These are phyloP conservation scores for Eurois occulta DNA, from an alignment of 2,888 invertebrate species.

Conservation along the genomic window DNA sequence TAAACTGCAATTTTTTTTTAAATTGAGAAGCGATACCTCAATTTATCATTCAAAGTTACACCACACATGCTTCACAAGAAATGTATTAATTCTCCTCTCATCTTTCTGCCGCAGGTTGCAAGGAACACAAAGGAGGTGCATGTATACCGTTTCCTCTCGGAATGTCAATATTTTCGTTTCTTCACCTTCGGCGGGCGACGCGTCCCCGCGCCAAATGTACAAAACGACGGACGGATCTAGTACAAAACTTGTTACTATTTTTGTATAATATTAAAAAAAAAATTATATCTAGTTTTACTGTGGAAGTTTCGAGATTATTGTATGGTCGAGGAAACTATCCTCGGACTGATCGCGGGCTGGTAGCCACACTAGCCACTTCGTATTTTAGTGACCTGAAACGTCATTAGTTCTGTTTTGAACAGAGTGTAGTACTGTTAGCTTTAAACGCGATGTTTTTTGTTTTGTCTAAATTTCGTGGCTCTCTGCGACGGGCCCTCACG, in stretches of 20 bases:
- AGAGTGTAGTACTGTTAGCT: conserved; percentile 58
- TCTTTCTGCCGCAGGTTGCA: not conserved
- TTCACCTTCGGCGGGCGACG: conserved; percentile 68
- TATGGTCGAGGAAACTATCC: conserved; percentile 73
- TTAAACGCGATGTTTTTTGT: conserved; percentile 43
- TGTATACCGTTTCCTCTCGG: conserved; percentile 29
- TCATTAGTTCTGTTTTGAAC: conserved; percentile 60
- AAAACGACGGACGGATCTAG: conserved; percentile 87
- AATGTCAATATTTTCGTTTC: conserved; percentile 57
- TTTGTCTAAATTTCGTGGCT: conserved; percentile 43
- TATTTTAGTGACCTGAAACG: conserved; percentile 62
- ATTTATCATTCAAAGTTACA: not conserved
- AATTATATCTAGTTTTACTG: conserved; percentile 86
- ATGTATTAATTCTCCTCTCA: not conserved
- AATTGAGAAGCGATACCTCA: no score
- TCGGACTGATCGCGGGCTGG: conserved; percentile 37
- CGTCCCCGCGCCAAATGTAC: conserved; percentile 86
- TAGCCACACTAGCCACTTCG: conserved; percentile 23
- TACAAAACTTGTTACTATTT: conserved; percentile 90
- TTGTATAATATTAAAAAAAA: conserved; percentile 87
- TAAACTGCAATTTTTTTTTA: no score
- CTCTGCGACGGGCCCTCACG: conserved; percentile 24
- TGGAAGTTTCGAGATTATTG: conserved; percentile 71
- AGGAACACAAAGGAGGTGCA: conserved; percentile 13
- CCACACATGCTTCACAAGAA: no score